Conservation (phyloP, 2,888 invertebrate genomes). For the Apomyelois bistriatella region DNA sequence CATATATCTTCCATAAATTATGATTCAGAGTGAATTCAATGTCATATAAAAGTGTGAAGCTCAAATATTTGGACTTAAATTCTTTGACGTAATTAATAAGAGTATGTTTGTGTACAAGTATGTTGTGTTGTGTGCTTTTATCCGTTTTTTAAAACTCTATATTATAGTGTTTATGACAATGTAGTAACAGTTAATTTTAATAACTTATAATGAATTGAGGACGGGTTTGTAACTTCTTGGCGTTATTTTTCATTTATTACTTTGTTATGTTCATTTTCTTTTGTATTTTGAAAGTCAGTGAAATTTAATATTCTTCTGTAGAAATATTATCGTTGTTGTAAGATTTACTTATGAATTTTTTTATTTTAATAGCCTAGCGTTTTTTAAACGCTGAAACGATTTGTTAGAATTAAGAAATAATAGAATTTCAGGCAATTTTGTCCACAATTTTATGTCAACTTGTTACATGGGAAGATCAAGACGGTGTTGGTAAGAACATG, state of each 20-base stretch:
- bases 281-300: neutral
- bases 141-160: neutral
- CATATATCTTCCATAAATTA: neutral
- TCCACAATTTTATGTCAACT: constrained; percentile 13
- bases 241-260: neutral
- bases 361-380: no score
- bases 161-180: constrained; percentile 7
- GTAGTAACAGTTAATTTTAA: constrained; percentile 13
- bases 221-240: neutral
- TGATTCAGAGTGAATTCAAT: neutral
- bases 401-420: neutral
- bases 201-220: constrained; percentile 1
- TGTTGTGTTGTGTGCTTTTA: neutral
- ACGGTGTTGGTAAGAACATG: constrained; percentile 17
- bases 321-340: no score
- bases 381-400: no score
- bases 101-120: neutral
- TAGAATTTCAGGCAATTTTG: constrained; percentile 11
- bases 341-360: no score
- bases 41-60: constrained; percentile 5
- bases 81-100: neutral
- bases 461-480: constrained; percentile 16
- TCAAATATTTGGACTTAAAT: constrained; percentile 2
- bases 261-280: neutral
- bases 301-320: no score